These are phyloP conservation scores for Chaetogeoica ovagalla DNA, from an alignment of 2,888 invertebrate genomes.

Conservation along the genomic window DNA sequence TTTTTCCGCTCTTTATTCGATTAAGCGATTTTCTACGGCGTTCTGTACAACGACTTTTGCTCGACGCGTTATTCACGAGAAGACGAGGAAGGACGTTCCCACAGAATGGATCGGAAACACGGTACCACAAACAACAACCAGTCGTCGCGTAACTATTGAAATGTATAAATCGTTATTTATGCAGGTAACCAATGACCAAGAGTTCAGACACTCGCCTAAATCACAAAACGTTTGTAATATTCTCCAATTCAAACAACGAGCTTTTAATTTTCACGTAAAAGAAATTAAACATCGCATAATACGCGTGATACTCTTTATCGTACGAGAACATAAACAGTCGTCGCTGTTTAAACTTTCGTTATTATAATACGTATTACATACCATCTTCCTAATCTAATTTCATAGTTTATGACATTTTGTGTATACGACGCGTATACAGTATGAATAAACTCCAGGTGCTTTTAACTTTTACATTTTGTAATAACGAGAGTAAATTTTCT, in stretches of 20 bases:
- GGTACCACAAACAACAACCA: neutral
- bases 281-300: neutral
- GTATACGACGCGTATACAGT: no score
- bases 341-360: neutral
- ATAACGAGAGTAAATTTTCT: no score
- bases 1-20: conserved; percentile 31
- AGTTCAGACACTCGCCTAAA: no score
- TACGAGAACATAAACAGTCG: neutral
- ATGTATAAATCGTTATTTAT: conserved; percentile 18
- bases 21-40: conserved; percentile 17
- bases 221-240: neutral
- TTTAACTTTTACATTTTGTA: no score
- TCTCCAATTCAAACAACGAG: neutral
- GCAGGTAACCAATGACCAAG: no score
- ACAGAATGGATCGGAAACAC: conserved; percentile 1
- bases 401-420: no score
- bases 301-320: neutral
- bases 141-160: neutral
- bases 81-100: neutral
- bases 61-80: conserved; percentile 11
- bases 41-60: neutral
- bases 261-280: neutral
- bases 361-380: no score
- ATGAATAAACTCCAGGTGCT: no score
- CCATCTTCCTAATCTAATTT: no score